These are phyloP conservation scores for Pararge aegeria DNA, from an alignment of 1,140 invertebrate species.

Conservation along the genomic window DNA sequence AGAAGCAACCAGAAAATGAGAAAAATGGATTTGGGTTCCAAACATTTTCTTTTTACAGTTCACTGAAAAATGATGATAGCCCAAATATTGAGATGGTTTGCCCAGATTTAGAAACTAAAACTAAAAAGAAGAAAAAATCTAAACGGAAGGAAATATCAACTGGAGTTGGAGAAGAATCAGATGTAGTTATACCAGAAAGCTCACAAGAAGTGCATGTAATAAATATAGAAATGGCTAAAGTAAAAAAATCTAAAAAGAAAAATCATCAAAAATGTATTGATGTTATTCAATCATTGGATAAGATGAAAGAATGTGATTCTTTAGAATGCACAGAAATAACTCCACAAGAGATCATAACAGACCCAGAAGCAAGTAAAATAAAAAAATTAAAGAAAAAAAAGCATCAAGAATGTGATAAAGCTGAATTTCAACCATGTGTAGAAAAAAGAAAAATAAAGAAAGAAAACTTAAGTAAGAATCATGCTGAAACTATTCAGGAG, in stretches of 20 bases:
- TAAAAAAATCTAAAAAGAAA: conserved; percentile 6
- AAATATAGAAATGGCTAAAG: background rate
- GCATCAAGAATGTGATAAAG: background rate
- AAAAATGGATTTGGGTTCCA: conserved; percentile 5
- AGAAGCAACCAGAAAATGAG: conserved; percentile 19
- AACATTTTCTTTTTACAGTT: conserved; percentile 20
- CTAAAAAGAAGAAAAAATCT: conserved; percentile 41
- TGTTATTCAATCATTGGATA: background rate
- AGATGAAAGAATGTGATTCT: background rate
- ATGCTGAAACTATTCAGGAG: conserved; percentile 12
- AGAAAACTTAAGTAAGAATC: conserved; percentile 18
- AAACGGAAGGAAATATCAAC: conserved; percentile 23
- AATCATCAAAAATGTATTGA: background rate
- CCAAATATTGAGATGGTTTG: background rate
- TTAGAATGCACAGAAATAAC: background rate
- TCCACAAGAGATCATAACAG: background rate
- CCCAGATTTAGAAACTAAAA: conserved; percentile 6
- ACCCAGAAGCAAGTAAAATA: background rate
- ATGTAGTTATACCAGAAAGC: background rate
- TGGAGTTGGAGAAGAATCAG: conserved; percentile 5
- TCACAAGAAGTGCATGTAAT: background rate
- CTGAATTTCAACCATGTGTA: background rate
- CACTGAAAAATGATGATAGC: background rate
- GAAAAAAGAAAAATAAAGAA: conserved; percentile 25
- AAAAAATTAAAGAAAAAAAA: conserved; percentile 14